phyloP scores from a whole-genome alignment of 2,797 vertebrate genomes.

The Hirundo rustica region DNA sequence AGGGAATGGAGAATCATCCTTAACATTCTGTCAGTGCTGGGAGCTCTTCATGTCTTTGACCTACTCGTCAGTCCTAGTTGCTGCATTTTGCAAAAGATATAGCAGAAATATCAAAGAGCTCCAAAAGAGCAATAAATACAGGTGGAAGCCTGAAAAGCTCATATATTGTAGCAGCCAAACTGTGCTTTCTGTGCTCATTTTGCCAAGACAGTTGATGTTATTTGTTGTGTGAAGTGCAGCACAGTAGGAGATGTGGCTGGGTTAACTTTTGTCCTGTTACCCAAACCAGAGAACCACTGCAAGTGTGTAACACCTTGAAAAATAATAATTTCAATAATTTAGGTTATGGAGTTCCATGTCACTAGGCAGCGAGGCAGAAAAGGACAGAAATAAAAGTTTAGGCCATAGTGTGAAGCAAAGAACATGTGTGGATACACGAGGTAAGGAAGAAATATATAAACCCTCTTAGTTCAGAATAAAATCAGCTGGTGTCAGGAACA shows the following conservation, averaged over 20 bases:
- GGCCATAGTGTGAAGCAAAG: not conserved
- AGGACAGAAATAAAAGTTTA: not conserved
- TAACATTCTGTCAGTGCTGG: not conserved
- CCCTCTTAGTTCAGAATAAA: not conserved
- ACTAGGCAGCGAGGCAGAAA: not conserved
- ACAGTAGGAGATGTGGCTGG: not conserved
- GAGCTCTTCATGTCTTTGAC: not conserved
- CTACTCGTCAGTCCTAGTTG: not conserved
- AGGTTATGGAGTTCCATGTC: not conserved
- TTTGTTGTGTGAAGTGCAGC: not conserved
- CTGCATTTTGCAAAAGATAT: not conserved
- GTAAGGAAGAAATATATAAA: not conserved
- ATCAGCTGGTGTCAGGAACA: not conserved
- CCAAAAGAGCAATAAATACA: not conserved
- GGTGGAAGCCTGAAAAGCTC: not conserved
- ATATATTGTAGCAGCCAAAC: not conserved
- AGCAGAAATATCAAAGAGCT: slow-evolving; percentile 10
- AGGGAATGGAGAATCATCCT: not conserved
- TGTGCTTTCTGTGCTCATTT: not conserved
- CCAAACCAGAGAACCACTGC: not conserved
- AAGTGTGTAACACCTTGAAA: not conserved
- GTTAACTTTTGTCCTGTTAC: not conserved
- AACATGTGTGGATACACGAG: not conserved
- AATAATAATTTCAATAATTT: not conserved
- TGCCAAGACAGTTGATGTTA: not conserved